These are phyloP conservation scores for Oncopeltus fasciatus DNA, from an alignment of 1,140 invertebrate species.

Conservation along the genomic window DNA sequence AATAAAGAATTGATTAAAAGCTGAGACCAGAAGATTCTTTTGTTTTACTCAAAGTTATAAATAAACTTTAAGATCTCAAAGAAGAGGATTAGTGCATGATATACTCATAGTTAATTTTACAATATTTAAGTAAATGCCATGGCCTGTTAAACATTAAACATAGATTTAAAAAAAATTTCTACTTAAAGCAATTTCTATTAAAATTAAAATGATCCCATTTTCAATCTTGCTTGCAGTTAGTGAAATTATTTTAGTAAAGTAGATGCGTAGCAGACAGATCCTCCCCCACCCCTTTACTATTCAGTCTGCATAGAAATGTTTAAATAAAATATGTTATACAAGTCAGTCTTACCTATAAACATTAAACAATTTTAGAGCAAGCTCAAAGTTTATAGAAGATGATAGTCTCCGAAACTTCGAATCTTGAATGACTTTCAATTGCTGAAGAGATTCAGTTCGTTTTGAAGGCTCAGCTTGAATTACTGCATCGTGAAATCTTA, in stretches of 20 bases:
- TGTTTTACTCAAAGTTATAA: too few relatives aligned
- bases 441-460: background rate
- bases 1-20: too few relatives aligned
- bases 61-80: too few relatives aligned
- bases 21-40: too few relatives aligned
- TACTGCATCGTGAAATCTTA: constrained; percentile 48
- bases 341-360: constrained; percentile 41
- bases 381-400: constrained; percentile 64
- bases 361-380: constrained; percentile 66
- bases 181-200: too few relatives aligned
- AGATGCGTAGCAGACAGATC: background rate
- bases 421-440: constrained; percentile 45
- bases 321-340: background rate
- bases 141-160: too few relatives aligned
- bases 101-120: too few relatives aligned
- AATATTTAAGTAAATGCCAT: too few relatives aligned
- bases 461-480: constrained; percentile 32
- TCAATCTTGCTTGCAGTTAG: background rate
- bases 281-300: background rate
- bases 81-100: too few relatives aligned
- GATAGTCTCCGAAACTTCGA: constrained; percentile 60
- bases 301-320: too few relatives aligned
- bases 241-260: background rate
- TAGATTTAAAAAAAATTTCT: too few relatives aligned
- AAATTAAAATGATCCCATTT: too few relatives aligned